Conservation (phyloP, 2,888 invertebrate genomes). For the Volucella bombylans region DNA sequence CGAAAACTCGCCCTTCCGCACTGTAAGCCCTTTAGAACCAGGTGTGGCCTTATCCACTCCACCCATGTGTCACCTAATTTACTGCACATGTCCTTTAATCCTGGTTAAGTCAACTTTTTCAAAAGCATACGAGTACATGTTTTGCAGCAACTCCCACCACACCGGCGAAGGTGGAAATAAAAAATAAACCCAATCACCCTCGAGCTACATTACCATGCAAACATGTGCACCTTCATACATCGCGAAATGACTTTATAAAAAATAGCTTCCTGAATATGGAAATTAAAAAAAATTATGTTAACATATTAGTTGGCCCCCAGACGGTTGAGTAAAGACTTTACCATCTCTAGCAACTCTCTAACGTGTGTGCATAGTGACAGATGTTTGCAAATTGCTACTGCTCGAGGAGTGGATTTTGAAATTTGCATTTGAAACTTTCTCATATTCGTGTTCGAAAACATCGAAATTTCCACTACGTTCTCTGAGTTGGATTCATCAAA, state of each 20-base stretch:
- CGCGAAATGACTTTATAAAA: background rate
- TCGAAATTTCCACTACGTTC: background rate
- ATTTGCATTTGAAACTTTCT: constrained; percentile 62
- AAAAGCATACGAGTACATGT: too few relatives aligned
- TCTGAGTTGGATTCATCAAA: background rate
- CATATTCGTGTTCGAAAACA: constrained; percentile 28
- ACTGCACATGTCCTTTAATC: too few relatives aligned
- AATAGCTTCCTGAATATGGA: constrained; percentile 21
- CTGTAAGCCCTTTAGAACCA: too few relatives aligned
- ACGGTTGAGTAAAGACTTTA: background rate
- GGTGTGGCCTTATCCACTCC: too few relatives aligned
- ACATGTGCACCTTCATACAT: background rate
- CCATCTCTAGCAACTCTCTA: background rate
- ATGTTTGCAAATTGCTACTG: background rate
- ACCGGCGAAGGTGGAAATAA: too few relatives aligned
- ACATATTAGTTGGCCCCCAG: background rate
- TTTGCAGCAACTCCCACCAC: too few relatives aligned
- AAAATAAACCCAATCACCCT: constrained; percentile 3
- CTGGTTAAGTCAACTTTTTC: too few relatives aligned
- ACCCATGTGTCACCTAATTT: too few relatives aligned
- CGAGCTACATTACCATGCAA: constrained; percentile 1
- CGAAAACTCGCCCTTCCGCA: too few relatives aligned
- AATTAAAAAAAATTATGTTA: constrained; percentile 9
- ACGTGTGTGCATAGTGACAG: background rate
- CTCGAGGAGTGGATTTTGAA: constrained; percentile 44